Percentiles rank a stretch among this genome's conserved stretches.
Evolutionary conservation across 2,888 invertebrate genomes (phyloP).

Genomic region (Eilema caniola): DNA sequence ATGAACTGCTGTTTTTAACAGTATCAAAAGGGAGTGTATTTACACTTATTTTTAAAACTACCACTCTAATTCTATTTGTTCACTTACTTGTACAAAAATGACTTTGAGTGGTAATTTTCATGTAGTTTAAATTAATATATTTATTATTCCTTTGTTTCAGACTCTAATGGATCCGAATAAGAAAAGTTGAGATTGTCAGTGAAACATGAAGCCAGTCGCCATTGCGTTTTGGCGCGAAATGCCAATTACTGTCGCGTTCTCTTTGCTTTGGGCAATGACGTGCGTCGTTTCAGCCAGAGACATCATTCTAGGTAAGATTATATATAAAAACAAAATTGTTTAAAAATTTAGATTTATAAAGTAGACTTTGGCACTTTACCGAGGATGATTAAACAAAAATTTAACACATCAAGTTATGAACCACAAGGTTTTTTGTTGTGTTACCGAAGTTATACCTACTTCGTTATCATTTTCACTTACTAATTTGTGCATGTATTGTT

Average conservation of each 20-base stretch:
- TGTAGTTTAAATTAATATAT: conserved; percentile 23
- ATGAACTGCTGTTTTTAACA: too few relatives aligned
- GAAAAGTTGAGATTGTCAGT: conserved; percentile 70
- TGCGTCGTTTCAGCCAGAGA: conserved; percentile 74
- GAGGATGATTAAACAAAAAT: too few relatives aligned
- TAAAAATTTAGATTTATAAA: conserved; percentile 1
- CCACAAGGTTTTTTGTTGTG: too few relatives aligned
- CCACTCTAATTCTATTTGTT: background rate
- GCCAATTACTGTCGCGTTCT: conserved; percentile 72
- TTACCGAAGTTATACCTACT: too few relatives aligned
- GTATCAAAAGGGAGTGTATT: too few relatives aligned
- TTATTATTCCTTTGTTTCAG: conserved; percentile 73
- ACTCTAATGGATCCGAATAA: conserved; percentile 82
- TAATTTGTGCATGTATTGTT: too few relatives aligned
- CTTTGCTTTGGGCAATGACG: conserved; percentile 64
- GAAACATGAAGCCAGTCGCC: conserved; percentile 76
- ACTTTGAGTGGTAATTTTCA: background rate
- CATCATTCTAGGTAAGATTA: conserved; percentile 76
- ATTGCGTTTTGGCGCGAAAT: conserved; percentile 81
- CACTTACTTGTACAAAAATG: background rate
- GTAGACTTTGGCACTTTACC: too few relatives aligned
- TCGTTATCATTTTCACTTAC: too few relatives aligned
- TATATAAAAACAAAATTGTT: too few relatives aligned
- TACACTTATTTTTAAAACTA: too few relatives aligned
- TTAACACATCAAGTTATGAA: too few relatives aligned